These are phyloP conservation scores for Drosophila silvestris DNA, from an alignment of 2,888 invertebrate genomes.

Conservation along the genomic window DNA sequence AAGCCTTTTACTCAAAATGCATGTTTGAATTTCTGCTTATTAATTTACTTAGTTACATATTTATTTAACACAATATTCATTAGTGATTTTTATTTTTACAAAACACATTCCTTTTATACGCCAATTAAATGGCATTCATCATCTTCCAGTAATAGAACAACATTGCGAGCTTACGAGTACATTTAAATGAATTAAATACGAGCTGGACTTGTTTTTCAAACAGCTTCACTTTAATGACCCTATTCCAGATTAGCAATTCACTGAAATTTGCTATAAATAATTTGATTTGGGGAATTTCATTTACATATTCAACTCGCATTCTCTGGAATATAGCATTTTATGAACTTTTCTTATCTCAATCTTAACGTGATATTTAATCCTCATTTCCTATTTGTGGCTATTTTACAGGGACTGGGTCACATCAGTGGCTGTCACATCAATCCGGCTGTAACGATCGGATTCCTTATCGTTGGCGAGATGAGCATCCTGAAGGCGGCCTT, in stretches of 20 bases:
- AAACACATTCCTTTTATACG: background rate
- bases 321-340: background rate
- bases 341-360: background rate
- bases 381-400: background rate
- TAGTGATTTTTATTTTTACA: background rate
- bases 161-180: background rate
- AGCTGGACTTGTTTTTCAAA: constrained; percentile 16
- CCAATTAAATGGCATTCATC: background rate
- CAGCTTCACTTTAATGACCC: constrained; percentile 12
- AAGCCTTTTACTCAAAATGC: too few species aligned
- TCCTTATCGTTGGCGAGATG: constrained; percentile 93
- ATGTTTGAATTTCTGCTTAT: background rate
- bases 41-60: background rate
- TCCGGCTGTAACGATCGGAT: constrained; percentile 94
- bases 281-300: background rate
- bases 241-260: background rate
- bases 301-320: background rate
- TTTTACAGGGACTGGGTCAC: constrained; percentile 90
- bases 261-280: constrained; percentile 1
- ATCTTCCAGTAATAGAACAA: background rate
- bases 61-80: background rate
- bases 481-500: constrained; percentile 91
- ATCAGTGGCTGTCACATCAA: constrained; percentile 97
- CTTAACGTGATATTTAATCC: background rate
- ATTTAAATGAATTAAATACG: constrained; percentile 13